A percentile compares a stretch with the other conserved stretches of the same genome.
Conservation (phyloP, 2,888 invertebrate species). For the Acleris sparsana region DNA sequence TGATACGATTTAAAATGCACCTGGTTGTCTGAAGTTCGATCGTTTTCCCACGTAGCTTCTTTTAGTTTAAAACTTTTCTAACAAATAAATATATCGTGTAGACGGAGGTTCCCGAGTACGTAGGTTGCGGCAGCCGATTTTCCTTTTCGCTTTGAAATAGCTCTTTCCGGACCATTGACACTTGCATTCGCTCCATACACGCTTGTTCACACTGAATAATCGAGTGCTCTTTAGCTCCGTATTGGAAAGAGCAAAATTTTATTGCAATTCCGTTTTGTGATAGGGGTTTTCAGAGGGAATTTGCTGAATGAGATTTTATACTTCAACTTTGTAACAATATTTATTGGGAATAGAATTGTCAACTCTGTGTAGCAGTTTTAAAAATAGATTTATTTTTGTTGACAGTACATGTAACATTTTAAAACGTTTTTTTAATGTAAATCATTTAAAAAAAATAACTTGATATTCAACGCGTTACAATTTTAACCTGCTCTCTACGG, state of each 20-base stretch:
- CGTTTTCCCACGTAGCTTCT: constrained; percentile 47
- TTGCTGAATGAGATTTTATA: constrained; percentile 21
- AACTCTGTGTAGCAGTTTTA: too few species aligned
- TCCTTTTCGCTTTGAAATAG: constrained; percentile 60
- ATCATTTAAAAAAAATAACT: too few species aligned
- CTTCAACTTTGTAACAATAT: background rate
- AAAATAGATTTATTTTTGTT: too few species aligned
- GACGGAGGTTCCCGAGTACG: constrained; percentile 37
- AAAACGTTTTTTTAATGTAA: too few species aligned
- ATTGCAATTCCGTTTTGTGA: constrained; percentile 42
- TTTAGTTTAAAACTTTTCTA: constrained; percentile 44
- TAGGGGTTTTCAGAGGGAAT: constrained; percentile 30
- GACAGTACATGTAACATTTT: too few species aligned
- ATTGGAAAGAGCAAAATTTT: constrained; percentile 47
- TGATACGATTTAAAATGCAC: constrained; percentile 41
- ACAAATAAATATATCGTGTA: constrained; percentile 35
- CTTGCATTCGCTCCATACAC: constrained; percentile 50
- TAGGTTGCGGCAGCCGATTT: constrained; percentile 54
- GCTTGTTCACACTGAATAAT: constrained; percentile 62
- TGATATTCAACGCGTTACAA: too few species aligned
- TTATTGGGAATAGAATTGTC: too few species aligned
- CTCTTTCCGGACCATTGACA: constrained; percentile 62
- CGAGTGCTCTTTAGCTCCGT: constrained; percentile 52
- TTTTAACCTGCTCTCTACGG: too few species aligned
- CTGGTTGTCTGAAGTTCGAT: constrained; percentile 42